Conservation (phyloP, 2,888 invertebrate genomes). For the Nephrotoma flavescens region DNA sequence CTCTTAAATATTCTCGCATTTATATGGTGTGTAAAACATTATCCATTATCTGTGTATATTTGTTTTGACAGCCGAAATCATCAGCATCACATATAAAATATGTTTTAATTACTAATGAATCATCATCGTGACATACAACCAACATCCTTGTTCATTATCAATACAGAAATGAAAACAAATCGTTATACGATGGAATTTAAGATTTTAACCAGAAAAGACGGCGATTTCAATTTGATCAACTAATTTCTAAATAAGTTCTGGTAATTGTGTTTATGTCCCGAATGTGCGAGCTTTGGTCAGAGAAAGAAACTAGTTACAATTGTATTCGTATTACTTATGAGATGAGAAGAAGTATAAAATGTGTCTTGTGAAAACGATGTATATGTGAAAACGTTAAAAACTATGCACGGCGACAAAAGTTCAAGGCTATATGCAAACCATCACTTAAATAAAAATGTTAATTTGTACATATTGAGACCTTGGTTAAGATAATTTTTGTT, state of each 20-base stretch:
- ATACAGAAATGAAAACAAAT: not conserved
- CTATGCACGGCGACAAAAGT: not conserved
- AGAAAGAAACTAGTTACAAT: not conserved
- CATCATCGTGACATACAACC: not conserved
- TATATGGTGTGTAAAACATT: not conserved
- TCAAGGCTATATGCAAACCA: not conserved
- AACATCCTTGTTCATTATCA: not conserved
- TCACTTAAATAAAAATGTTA: not conserved
- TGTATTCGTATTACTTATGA: not conserved
- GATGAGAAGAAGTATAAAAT: not conserved
- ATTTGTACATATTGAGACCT: not conserved
- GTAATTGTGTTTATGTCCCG: not conserved
- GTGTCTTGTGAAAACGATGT: not conserved
- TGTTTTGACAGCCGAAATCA: not conserved
- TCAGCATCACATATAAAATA: not conserved
- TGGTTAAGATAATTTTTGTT: not conserved
- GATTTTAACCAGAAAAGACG: not conserved
- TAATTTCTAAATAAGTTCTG: not conserved
- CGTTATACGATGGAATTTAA: not conserved
- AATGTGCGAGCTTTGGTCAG: not conserved
- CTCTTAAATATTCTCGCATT: not conserved
- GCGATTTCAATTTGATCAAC: not conserved
- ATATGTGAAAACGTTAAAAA: not conserved
- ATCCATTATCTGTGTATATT: not conserved
- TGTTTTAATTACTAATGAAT: not conserved